Conservation (phyloP, 2,113 vertebrate genomes). For the Pyxicephalus adspersus region DNA sequence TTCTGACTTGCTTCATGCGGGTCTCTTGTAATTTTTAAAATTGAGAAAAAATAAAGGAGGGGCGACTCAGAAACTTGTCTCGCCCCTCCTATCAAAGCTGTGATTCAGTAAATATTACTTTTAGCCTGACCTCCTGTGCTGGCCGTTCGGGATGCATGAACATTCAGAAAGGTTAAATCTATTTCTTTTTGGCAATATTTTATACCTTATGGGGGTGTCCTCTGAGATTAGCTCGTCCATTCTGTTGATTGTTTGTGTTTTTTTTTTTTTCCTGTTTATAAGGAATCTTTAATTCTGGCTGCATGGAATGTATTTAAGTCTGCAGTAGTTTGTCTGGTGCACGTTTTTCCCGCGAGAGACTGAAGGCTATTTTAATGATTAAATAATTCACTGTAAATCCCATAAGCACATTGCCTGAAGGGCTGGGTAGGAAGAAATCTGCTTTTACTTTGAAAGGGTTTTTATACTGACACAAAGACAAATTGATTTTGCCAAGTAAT, state of each 20-base stretch:
- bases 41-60: slow-evolving; percentile 22
- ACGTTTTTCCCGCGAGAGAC: background rate
- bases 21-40: slow-evolving; percentile 1
- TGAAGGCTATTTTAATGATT: slow-evolving; percentile 36
- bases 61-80: background rate
- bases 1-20: slow-evolving; percentile 1
- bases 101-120: background rate
- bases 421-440: slow-evolving; percentile 74
- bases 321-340: slow-evolving; percentile 8
- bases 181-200: background rate
- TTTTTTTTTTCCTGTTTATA: background rate
- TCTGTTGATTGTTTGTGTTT: background rate
- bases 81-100: background rate
- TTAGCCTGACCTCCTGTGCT: background rate
- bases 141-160: background rate
- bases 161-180: background rate
- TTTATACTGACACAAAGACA: background rate
- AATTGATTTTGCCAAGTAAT: background rate
- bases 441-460: slow-evolving; percentile 59
- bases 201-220: background rate
- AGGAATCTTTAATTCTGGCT: slow-evolving; percentile 4
- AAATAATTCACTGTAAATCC: slow-evolving; percentile 68
- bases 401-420: slow-evolving; percentile 74
- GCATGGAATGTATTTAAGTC: slow-evolving; percentile 25
- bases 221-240: too few species aligned